A percentile compares a stretch with the other conserved stretches of the same genome.
phyloP scores from a whole-genome alignment of 2,888 invertebrate species.

The Drosophila setosimentum region DNA sequence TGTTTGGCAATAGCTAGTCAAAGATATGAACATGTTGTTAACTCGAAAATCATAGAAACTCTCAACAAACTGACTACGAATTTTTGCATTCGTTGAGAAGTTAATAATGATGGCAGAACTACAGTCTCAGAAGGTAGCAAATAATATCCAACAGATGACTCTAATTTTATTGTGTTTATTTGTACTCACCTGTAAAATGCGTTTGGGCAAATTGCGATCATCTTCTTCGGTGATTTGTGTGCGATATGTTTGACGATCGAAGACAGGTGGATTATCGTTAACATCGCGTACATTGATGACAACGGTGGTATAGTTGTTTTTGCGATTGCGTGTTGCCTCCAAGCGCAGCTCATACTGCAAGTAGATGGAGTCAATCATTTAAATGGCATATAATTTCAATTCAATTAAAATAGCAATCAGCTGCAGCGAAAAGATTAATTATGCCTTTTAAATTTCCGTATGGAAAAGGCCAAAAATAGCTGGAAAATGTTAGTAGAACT shows the following conservation, averaged over 20 bases:
- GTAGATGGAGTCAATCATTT: background rate
- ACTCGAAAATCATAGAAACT: background rate
- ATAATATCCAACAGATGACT: background rate
- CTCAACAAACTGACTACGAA: background rate
- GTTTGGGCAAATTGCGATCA: conserved; percentile 96
- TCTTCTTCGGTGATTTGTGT: conserved; percentile 98
- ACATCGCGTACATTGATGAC: conserved; percentile 98
- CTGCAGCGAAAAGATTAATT: background rate
- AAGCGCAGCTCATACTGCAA: conserved; percentile 95
- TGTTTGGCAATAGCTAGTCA: background rate
- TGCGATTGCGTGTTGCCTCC: conserved; percentile 97
- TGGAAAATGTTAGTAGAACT: conserved; percentile 36
- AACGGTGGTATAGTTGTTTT: conserved; percentile 98
- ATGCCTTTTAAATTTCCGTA: conserved; percentile 5
- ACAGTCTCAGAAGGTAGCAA: background rate
- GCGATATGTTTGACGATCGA: conserved; percentile 96
- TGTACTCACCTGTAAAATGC: conserved; percentile 92
- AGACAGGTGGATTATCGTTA: conserved; percentile 94
- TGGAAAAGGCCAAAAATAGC: conserved; percentile 6
- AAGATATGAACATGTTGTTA: background rate
- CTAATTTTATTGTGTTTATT: background rate
- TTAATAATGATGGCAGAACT: background rate
- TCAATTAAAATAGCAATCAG: background rate
- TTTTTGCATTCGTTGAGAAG: background rate
- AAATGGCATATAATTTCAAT: conserved; percentile 18